A percentile compares a stretch with the other conserved stretches of the same genome.
These are phyloP conservation scores for Apamea anceps DNA, from an alignment of 2,888 invertebrate genomes.

Conservation along the genomic window DNA sequence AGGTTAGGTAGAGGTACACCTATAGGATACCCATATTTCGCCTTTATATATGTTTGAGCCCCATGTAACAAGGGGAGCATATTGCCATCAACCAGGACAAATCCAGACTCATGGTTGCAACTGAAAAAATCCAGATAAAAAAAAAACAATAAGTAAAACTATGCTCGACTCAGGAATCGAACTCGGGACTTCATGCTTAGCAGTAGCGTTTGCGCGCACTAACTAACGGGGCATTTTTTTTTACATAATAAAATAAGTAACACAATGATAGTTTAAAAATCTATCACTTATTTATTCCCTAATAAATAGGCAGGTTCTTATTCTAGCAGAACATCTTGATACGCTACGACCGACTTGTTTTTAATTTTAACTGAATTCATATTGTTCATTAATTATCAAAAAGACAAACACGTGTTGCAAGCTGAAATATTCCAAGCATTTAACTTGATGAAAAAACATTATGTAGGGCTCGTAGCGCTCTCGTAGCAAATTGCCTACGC, in stretches of 20 bases:
- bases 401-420: constrained; percentile 2
- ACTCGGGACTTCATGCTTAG: background rate
- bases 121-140: background rate
- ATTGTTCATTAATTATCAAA: constrained; percentile 1
- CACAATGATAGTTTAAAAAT: background rate
- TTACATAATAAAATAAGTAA: background rate
- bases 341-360: background rate
- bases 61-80: background rate
- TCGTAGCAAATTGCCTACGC: constrained; percentile 47
- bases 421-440: background rate
- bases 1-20: background rate
- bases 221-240: background rate
- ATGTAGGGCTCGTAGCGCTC: constrained; percentile 29
- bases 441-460: background rate
- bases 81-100: background rate
- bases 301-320: background rate
- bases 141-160: background rate
- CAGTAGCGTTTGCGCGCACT: background rate
- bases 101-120: background rate
- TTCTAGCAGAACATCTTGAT: constrained; percentile 8
- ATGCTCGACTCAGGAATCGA: background rate
- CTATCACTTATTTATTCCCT: constrained; percentile 13
- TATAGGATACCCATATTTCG: background rate
- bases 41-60: too few species aligned
- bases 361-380: background rate